A percentile compares a stretch with the other conserved stretches of the same genome.
Conservation (phyloP, 1,140 invertebrate genomes). For the Drosophila varians region DNA sequence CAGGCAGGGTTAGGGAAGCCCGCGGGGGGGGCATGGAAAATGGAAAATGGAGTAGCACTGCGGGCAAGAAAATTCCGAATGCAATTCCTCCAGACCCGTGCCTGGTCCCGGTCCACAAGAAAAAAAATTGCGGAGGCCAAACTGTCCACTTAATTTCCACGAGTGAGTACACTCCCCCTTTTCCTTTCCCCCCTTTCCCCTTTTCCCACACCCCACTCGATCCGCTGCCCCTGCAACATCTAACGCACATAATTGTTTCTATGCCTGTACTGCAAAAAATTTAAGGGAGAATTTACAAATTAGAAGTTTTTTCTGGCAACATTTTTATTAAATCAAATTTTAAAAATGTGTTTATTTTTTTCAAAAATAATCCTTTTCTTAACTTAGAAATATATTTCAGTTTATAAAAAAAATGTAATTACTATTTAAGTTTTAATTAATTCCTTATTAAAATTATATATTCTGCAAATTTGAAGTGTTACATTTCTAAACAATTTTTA, state of each 20-base stretch:
- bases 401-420: no score
- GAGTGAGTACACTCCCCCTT: conserved; percentile 53
- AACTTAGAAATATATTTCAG: no score
- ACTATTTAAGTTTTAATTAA: no score
- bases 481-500: no score
- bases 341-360: neutral
- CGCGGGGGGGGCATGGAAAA: neutral
- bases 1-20: neutral
- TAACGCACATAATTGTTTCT: conserved; percentile 80
- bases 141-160: conserved; percentile 77
- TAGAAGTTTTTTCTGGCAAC: neutral
- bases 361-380: no score
- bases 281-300: no score
- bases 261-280: conserved; percentile 14
- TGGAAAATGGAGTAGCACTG: neutral
- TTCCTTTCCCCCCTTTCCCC: no score
- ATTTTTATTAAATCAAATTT: no score
- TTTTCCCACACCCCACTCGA: neutral
- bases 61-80: conserved; percentile 22
- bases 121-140: conserved; percentile 25
- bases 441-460: no score
- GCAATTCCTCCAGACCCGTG: conserved; percentile 31
- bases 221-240: conserved; percentile 32
- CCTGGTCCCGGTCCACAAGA: no score
- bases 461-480: no score